Percentiles rank a stretch among this genome's conserved stretches.
phyloP scores from a whole-genome alignment of 2,113 vertebrate species.

The Nibea albiflora region DNA sequence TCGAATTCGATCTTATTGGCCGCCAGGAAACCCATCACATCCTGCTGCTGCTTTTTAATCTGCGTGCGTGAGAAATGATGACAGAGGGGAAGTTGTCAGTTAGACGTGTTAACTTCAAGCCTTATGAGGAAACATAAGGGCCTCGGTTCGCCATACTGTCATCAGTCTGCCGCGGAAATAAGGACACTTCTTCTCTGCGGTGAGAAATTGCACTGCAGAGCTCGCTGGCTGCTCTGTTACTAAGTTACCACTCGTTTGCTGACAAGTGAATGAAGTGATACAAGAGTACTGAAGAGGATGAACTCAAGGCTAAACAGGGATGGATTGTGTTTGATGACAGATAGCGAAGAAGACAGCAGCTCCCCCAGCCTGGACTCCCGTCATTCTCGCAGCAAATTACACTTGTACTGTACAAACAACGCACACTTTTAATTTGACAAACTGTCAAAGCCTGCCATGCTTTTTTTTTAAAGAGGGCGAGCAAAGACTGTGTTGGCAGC shows the following conservation, averaged over 20 bases:
- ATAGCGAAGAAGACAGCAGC: background rate
- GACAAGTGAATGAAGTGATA: slow-evolving; percentile 25
- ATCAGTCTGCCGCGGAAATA: slow-evolving; percentile 28
- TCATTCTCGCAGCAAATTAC: background rate
- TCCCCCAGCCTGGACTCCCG: background rate
- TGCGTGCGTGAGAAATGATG: slow-evolving; percentile 66
- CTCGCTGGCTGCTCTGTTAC: slow-evolving; percentile 36
- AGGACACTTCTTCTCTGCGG: slow-evolving; percentile 27
- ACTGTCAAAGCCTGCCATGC: background rate
- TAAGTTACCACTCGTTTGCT: slow-evolving; percentile 35
- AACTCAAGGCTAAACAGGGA: slow-evolving; percentile 18
- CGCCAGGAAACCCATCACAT: slow-evolving; percentile 92
- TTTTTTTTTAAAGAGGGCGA: background rate
- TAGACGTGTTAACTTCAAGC: slow-evolving; percentile 29
- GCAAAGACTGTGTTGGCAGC: background rate
- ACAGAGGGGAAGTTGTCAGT: slow-evolving; percentile 62
- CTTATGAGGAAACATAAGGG: slow-evolving; percentile 41
- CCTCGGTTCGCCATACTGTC: slow-evolving; percentile 18
- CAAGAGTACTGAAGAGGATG: background rate
- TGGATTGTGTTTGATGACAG: slow-evolving; percentile 18
- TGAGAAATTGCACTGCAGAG: slow-evolving; percentile 9
- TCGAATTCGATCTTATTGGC: slow-evolving; percentile 96
- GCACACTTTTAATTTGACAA: background rate
- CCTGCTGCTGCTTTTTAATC: slow-evolving; percentile 99
- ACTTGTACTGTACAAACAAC: background rate